Percentiles rank a stretch among this genome's conserved stretches.
These are phyloP conservation scores for Bucco capensis DNA, from an alignment of 2,113 vertebrate genomes.

Conservation along the genomic window DNA sequence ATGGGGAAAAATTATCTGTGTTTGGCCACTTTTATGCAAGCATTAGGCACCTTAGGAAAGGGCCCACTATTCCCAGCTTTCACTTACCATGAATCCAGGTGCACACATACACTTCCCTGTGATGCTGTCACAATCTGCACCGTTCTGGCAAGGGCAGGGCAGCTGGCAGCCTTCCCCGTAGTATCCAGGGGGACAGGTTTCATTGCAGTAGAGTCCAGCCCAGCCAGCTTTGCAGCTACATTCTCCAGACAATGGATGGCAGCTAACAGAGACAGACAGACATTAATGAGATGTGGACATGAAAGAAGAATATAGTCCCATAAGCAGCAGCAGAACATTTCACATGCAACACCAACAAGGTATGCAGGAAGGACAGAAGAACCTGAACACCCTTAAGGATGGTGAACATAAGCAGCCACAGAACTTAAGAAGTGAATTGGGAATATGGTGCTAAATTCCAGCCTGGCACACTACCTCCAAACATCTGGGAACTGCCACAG, in stretches of 20 bases:
- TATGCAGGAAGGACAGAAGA: background rate
- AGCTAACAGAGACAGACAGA: slow-evolving; percentile 72
- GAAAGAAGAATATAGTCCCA: background rate
- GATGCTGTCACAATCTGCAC: slow-evolving; percentile 89
- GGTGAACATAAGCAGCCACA: background rate
- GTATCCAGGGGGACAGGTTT: slow-evolving; percentile 87
- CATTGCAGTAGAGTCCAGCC: slow-evolving; percentile 93
- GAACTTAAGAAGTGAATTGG: background rate
- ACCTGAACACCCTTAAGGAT: background rate
- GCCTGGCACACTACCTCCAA: background rate
- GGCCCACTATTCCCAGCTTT: background rate
- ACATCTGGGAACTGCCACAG: background rate
- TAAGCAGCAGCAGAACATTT: background rate
- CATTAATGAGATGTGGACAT: background rate
- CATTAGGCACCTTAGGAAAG: background rate
- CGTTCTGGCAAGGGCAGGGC: slow-evolving; percentile 87
- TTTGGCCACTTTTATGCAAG: background rate
- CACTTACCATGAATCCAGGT: slow-evolving; percentile 88
- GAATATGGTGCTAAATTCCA: background rate
- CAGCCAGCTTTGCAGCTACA: slow-evolving; percentile 92
- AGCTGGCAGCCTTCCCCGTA: slow-evolving; percentile 86
- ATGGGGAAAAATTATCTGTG: rapidly evolving
- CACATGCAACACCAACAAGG: background rate
- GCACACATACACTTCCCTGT: slow-evolving; percentile 88
- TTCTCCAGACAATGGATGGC: slow-evolving; percentile 94